Conservation (phyloP, 2,113 vertebrate species). For the Ploceus nigricollis region DNA sequence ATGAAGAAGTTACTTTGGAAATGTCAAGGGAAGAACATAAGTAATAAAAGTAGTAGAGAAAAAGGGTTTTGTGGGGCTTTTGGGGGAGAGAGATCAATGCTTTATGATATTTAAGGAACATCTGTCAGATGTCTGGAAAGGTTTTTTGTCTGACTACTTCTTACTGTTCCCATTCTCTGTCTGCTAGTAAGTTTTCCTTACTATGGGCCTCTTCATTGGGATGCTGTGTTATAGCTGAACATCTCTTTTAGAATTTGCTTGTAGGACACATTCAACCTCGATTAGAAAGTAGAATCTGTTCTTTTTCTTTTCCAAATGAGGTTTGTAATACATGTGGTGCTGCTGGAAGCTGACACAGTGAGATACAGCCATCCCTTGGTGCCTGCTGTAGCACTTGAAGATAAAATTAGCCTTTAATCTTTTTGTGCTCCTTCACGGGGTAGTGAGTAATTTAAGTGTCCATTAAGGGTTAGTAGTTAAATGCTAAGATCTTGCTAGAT, state of each 20-base stretch:
- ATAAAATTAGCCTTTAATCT: conserved; percentile 33
- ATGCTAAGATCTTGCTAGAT: not conserved
- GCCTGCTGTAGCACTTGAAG: not conserved
- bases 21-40: not conserved
- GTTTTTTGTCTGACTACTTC: not conserved
- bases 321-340: not conserved
- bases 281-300: not conserved
- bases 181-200: not conserved
- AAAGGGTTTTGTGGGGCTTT: not conserved
- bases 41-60: not conserved
- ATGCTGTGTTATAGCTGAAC: not conserved
- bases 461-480: conserved; percentile 7
- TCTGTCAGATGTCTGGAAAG: not conserved
- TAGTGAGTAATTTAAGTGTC: not conserved
- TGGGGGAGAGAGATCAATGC: not conserved
- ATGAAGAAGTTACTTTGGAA: not conserved
- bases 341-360: not conserved
- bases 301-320: not conserved
- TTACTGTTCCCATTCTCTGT: not conserved
- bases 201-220: not conserved
- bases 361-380: not conserved
- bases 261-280: not conserved
- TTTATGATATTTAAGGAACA: not conserved
- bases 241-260: not conserved
- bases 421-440: not conserved